A percentile compares a stretch with the other conserved stretches of the same genome.
Conservation (phyloP, 2,113 vertebrate genomes). For the Pseudopipra pipra region DNA sequence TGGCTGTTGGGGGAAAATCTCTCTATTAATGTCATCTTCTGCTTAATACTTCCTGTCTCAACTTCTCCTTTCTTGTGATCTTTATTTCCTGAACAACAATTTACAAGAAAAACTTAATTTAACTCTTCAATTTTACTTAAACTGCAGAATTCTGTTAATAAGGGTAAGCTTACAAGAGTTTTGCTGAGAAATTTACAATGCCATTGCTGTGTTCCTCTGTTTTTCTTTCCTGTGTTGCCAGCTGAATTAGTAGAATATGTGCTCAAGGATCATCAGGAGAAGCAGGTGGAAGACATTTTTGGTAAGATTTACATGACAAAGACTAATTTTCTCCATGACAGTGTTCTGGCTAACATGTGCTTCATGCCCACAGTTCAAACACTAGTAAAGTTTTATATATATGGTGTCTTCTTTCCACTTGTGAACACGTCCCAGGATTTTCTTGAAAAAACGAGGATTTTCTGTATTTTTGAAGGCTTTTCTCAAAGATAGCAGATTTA, state of each 20-base stretch:
- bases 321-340: not conserved
- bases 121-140: not conserved
- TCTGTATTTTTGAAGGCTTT: not conserved
- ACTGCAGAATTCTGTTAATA: not conserved
- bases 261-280: conserved; percentile 72
- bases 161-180: not conserved
- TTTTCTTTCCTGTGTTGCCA: not conserved
- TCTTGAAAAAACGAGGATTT: not conserved
- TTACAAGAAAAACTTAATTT: conserved; percentile 44
- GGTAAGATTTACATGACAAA: conserved; percentile 58
- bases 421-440: not conserved
- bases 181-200: not conserved
- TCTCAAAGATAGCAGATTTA: not conserved
- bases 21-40: conserved; percentile 40
- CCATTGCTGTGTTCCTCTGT: not conserved
- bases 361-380: not conserved
- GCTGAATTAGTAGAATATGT: conserved; percentile 77
- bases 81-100: conserved; percentile 49
- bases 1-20: conserved; percentile 6
- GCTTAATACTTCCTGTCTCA: conserved; percentile 25
- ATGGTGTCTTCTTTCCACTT: not conserved
- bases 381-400: not conserved
- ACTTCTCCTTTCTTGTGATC: conserved; percentile 47
- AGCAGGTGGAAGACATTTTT: conserved; percentile 67
- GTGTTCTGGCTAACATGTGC: not conserved